These are phyloP conservation scores for Agapornis canus DNA, from an alignment of 2,797 vertebrate genomes.

Conservation along the genomic window DNA sequence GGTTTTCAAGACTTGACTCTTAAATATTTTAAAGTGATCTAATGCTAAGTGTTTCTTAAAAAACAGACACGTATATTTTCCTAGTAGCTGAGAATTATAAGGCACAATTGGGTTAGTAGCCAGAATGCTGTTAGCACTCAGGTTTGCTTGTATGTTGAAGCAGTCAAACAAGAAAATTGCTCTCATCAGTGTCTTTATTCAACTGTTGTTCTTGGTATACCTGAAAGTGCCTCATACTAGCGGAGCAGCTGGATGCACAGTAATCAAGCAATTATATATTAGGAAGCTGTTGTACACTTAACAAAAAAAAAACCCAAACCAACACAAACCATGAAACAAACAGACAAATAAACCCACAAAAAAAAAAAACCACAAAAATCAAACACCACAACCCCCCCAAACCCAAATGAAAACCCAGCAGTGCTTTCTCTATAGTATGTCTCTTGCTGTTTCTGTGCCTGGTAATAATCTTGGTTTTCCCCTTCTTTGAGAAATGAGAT, in stretches of 20 bases:
- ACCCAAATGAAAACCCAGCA: background rate
- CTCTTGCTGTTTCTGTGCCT: background rate
- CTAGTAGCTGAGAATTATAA: background rate
- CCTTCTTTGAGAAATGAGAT: background rate
- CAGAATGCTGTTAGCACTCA: background rate
- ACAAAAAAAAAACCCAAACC: too few species aligned
- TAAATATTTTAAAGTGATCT: background rate
- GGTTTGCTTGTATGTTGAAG: background rate
- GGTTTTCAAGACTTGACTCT: background rate
- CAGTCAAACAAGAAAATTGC: background rate
- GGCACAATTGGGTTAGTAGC: background rate
- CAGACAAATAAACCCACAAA: background rate
- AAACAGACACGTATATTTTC: background rate
- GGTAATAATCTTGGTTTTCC: background rate
- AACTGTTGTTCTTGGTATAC: background rate
- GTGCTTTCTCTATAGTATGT: background rate
- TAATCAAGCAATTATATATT: background rate
- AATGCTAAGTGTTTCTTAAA: background rate
- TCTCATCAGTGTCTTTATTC: background rate
- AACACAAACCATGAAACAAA: too few species aligned
- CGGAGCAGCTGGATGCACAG: background rate
- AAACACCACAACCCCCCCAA: background rate
- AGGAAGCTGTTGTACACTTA: background rate
- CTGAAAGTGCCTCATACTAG: background rate
- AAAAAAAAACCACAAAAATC: rapidly evolving